A percentile compares a stretch with the other conserved stretches of the same genome.
Conservation (phyloP, 2,113 vertebrate genomes). For the Pteronura brasiliensis region DNA sequence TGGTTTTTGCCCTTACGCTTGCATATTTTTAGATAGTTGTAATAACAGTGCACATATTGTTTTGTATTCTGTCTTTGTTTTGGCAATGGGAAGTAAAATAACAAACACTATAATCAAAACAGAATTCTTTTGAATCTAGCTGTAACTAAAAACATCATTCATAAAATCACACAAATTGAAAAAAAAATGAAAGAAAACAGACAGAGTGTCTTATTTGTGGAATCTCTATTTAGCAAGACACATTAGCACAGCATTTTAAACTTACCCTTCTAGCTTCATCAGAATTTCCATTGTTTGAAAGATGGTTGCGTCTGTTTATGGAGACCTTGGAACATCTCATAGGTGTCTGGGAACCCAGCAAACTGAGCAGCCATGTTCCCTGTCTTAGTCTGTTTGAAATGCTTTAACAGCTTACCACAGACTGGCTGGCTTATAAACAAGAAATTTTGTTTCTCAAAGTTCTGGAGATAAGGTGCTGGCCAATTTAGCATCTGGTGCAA, state of each 20-base stretch:
- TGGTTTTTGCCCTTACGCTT: not conserved
- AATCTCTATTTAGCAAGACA: not conserved
- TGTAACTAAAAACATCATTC: slow-evolving; percentile 33
- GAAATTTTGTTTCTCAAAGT: not conserved
- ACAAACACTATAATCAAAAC: slow-evolving; percentile 27
- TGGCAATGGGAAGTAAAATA: slow-evolving; percentile 42
- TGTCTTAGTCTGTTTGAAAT: not conserved
- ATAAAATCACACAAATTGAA: slow-evolving; percentile 12
- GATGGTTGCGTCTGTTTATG: not conserved
- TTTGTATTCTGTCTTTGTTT: slow-evolving; percentile 46
- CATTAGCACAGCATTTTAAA: not conserved
- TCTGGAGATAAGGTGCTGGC: not conserved
- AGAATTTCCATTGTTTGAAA: not conserved
- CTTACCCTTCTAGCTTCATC: not conserved
- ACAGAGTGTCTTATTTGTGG: not conserved
- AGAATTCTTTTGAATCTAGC: slow-evolving; percentile 32
- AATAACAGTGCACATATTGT: not conserved
- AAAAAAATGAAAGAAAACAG: slow-evolving; percentile 24
- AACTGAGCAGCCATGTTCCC: not conserved
- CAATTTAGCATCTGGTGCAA: not conserved
- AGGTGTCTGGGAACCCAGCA: not conserved
- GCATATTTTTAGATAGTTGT: slow-evolving; percentile 4
- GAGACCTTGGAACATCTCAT: not conserved
- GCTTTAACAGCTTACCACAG: not conserved
- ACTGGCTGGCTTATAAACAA: not conserved